Percentiles rank a stretch among this genome's conserved stretches.
These are phyloP conservation scores for Apocheima hispidaria DNA, from an alignment of 2,888 invertebrate genomes.

Conservation along the genomic window DNA sequence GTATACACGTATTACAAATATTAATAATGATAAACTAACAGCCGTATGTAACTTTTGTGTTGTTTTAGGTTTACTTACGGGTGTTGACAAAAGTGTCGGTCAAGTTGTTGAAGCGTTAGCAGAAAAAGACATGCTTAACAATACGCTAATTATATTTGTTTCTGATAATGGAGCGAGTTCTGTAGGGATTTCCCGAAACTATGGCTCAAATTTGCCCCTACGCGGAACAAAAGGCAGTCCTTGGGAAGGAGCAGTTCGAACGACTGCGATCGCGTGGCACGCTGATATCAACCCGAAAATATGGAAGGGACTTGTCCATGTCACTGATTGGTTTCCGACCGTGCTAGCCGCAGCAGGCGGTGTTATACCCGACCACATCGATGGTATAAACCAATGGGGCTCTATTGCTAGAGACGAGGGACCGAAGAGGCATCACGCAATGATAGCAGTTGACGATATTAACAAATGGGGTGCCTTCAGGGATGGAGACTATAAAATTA, in stretches of 20 bases:
- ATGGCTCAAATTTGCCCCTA: constrained; percentile 90
- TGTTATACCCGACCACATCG: constrained; percentile 67
- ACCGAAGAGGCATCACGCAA: constrained; percentile 73
- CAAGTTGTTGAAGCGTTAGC: constrained; percentile 89
- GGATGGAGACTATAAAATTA: constrained; percentile 63
- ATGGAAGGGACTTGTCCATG: constrained; percentile 86
- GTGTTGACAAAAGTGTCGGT: constrained; percentile 92
- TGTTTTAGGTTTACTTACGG: constrained; percentile 86
- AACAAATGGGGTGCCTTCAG: constrained; percentile 67
- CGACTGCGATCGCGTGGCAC: constrained; percentile 89
- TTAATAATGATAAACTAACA: too few relatives aligned
- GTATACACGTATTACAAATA: too few relatives aligned
- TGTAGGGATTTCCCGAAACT: constrained; percentile 87
- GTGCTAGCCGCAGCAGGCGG: constrained; percentile 71
- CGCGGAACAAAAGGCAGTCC: constrained; percentile 91
- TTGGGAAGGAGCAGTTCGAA: constrained; percentile 93
- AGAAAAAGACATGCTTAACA: constrained; percentile 88
- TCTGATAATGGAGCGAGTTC: constrained; percentile 94
- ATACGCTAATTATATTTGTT: constrained; percentile 92
- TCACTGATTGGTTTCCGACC: constrained; percentile 93
- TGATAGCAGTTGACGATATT: constrained; percentile 83
- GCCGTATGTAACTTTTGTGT: too few relatives aligned
- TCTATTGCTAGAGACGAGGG: constrained; percentile 73
- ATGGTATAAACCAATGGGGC: constrained; percentile 88
- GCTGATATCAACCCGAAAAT: constrained; percentile 83